These are phyloP conservation scores for Phymorhynchus buccinoides DNA, from an alignment of 1,140 invertebrate species.

Conservation along the genomic window DNA sequence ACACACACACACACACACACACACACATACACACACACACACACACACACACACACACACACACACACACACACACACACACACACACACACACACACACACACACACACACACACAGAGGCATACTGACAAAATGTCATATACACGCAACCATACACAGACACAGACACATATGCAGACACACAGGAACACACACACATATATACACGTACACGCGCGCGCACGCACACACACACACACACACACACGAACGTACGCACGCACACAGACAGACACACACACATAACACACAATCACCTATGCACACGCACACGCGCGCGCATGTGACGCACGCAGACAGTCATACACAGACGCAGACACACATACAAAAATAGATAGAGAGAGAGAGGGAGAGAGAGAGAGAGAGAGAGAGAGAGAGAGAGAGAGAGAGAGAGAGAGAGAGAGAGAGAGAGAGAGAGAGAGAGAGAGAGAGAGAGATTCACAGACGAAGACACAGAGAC, in stretches of 20 bases:
- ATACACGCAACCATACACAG: too few relatives aligned
- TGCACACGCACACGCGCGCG: slow-evolving; percentile 4
- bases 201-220: not conserved
- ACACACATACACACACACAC: slow-evolving; percentile 1
- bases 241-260: not conserved
- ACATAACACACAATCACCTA: not conserved
- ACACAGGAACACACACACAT: too few relatives aligned
- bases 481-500: too few relatives aligned
- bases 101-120: not conserved
- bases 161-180: too few relatives aligned
- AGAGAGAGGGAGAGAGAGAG: not conserved
- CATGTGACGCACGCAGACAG: not conserved
- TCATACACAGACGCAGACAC: too few relatives aligned
- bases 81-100: too few relatives aligned
- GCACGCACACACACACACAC: slow-evolving; percentile 8
- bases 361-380: too few relatives aligned
- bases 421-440: not conserved
- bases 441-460: not conserved
- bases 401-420: not conserved
- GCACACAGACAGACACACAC: slow-evolving; percentile 1
- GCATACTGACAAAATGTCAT: too few relatives aligned
- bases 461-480: not conserved
- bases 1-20: too few relatives aligned
- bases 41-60: not conserved
- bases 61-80: too few relatives aligned